Base-by-base conservation (phyloP, 2,888 invertebrate species). In the Synergus laeviventris region DNA sequence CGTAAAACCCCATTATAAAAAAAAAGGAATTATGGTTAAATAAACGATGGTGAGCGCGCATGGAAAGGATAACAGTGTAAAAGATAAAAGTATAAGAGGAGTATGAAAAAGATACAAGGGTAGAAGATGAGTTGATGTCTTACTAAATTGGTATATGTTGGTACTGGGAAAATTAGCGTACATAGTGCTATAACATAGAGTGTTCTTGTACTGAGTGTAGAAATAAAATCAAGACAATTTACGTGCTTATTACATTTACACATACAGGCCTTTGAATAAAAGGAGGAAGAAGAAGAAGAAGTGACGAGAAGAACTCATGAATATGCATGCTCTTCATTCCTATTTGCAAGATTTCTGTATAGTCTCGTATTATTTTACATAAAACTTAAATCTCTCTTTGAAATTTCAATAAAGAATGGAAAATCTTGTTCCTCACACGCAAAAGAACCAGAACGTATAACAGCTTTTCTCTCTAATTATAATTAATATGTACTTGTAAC, bases 291-390 rank as follows among this genome's bases (percentile, higher is more conserved):
- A 31, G 31, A 31, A 31, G 31, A n/a, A n/a, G n/a, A n/a, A 66
- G 45, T 45, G 66, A 49, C 11, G 45, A 31, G 66, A 70, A 70
- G 11, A 16, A 49, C 11, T 70, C 49, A 70, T 70, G 66, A 31
- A 70, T 70, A 70, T 70, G 45, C 45, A 70, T 49, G 45, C n/a
- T 16, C 16, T 64, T 49, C 24, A 45, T 21, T 31, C 11, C 66
- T 49, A 70, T 49, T 45, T 16, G 16, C 70, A 49, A 70, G 70
- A 70, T 70, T 70, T 49, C 31, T 49, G 31, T 49, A 62, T 39
- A 38, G 12, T 5, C 61, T 61, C 36, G 45, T 66, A 66, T 70
- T 49, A 70, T 70, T 70, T 70, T 49, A 70, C 49, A 70, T 70
- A 49, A 70, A 9, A 45, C 49, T 70, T 70, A 11, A 2, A 21